These are phyloP conservation scores for Synergus laeviventris DNA, from an alignment of 2,888 invertebrate species.

Conservation along the genomic window DNA sequence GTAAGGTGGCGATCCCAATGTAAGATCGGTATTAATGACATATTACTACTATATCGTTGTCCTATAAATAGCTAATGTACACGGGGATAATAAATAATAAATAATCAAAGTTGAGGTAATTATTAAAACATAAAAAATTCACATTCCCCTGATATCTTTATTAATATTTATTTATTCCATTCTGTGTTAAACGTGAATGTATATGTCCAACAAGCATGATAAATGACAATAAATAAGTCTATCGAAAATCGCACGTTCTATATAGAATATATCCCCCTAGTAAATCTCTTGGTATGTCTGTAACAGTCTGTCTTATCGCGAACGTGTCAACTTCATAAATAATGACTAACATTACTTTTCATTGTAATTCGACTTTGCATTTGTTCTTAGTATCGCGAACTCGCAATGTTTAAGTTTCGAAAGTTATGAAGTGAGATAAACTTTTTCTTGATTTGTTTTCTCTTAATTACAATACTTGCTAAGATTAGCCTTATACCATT, in stretches of 20 bases:
- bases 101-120: neutral
- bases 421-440: neutral
- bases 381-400: neutral
- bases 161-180: neutral
- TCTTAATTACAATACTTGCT: conserved; percentile 8
- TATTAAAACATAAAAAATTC: neutral
- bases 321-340: conserved; percentile 25
- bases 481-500: neutral
- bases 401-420: neutral
- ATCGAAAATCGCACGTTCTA: conserved; percentile 21
- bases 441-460: conserved; percentile 10
- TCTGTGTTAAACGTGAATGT: neutral
- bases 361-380: conserved; percentile 13
- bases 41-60: no score
- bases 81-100: no score
- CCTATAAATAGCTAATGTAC: no score
- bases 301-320: conserved; percentile 16
- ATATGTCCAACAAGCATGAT: conserved; percentile 8
- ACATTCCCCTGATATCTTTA: neutral
- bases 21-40: no score
- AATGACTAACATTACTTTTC: conserved; percentile 18
- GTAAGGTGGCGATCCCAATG: no score
- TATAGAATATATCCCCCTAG: conserved; percentile 21
- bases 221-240: conserved; percentile 12
- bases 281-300: conserved; percentile 10